Conservation (phyloP, 2,797 vertebrate species). For the Cyprinella venusta region DNA sequence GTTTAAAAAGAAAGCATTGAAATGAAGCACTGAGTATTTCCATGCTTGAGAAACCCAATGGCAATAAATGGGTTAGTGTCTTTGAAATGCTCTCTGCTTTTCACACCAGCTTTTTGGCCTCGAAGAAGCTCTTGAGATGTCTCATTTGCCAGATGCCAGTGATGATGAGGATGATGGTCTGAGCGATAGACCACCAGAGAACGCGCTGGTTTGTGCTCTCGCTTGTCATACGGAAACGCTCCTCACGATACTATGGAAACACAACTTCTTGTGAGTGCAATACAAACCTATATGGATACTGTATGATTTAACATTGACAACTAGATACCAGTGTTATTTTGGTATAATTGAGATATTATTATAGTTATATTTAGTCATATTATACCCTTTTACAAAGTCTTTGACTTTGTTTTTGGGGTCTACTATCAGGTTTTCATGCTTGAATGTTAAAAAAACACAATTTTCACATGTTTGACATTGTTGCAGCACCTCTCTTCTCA, state of each 20-base stretch:
- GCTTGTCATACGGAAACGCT: slow-evolving; percentile 93
- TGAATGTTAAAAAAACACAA: neutral
- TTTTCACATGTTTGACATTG: neutral
- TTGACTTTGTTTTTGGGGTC: neutral
- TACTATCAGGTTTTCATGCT: neutral
- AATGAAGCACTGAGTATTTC: neutral
- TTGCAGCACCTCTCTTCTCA: neutral
- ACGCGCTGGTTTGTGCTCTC: slow-evolving; percentile 97
- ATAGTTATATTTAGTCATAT: neutral
- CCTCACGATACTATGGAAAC: slow-evolving; percentile 86
- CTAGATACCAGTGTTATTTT: neutral
- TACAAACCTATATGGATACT: neutral
- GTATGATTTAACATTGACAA: neutral
- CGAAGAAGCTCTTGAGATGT: slow-evolving; percentile 95
- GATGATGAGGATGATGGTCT: slow-evolving; percentile 92
- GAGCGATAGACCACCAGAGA: slow-evolving; percentile 96
- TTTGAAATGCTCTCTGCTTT: neutral
- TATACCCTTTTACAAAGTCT: neutral
- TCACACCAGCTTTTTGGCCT: slow-evolving; percentile 94
- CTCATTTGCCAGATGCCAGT: slow-evolving; percentile 97
- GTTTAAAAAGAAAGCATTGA: neutral
- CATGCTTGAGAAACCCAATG: neutral
- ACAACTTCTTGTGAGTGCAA: neutral
- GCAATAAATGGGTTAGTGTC: neutral
- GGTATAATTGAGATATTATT: neutral